Percentiles rank a stretch among this genome's conserved stretches.
Evolutionary conservation across 1,140 invertebrate genomes (phyloP).

Genomic region (Zaprionus nigranus): DNA sequence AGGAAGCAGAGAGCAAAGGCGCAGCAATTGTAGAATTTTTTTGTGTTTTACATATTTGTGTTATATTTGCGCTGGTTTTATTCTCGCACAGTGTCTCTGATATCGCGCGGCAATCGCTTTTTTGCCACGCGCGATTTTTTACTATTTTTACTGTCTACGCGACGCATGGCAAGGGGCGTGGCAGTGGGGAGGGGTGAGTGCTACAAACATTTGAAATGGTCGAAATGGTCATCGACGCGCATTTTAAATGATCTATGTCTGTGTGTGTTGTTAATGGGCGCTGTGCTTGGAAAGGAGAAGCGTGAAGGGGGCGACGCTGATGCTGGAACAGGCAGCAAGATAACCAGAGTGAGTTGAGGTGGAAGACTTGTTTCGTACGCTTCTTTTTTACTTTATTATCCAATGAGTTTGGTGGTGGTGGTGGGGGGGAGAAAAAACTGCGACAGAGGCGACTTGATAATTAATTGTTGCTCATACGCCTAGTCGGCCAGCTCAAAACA

Average conservation of each 20-base stretch:
- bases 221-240: slow-evolving; percentile 79
- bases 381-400: slow-evolving; percentile 54
- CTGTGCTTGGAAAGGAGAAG: slow-evolving; percentile 15
- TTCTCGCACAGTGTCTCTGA: slow-evolving; percentile 58
- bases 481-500: slow-evolving; percentile 26
- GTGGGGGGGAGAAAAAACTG: slow-evolving; percentile 33
- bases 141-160: slow-evolving; percentile 77
- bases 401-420: slow-evolving; percentile 52
- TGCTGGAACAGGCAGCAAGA: not conserved
- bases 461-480: slow-evolving; percentile 78
- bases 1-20: slow-evolving; percentile 35
- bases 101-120: slow-evolving; percentile 13
- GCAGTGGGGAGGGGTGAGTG: slow-evolving; percentile 16
- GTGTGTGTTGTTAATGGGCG: slow-evolving; percentile 54
- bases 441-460: slow-evolving; percentile 71
- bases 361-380: too few relatives aligned
- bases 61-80: slow-evolving; percentile 80
- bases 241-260: slow-evolving; percentile 82
- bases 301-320: not conserved
- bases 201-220: slow-evolving; percentile 60
- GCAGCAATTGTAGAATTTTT: slow-evolving; percentile 80
- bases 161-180: slow-evolving; percentile 32
- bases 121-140: slow-evolving; percentile 48
- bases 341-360: not conserved
- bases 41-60: slow-evolving; percentile 77